These are phyloP conservation scores for Anisognathus igniventris DNA, from an alignment of 2,797 vertebrate genomes.

Conservation along the genomic window DNA sequence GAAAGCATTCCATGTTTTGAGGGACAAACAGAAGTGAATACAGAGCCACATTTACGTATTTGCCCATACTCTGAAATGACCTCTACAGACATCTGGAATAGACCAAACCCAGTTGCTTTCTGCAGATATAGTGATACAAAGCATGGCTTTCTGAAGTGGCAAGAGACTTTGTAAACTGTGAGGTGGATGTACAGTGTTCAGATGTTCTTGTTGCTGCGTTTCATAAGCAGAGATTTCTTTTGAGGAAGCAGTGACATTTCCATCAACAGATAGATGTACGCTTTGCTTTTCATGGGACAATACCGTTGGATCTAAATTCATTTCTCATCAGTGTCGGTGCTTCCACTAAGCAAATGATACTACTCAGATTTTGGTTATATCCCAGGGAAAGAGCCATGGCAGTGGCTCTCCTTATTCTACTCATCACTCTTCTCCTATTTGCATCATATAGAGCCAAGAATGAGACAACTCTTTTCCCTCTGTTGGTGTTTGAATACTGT, in stretches of 20 bases:
- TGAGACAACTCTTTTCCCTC: neutral
- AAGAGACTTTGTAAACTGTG: neutral
- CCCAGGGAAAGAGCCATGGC: neutral
- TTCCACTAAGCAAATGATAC: neutral
- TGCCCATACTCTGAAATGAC: neutral
- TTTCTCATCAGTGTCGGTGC: neutral
- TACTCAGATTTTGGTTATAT: neutral
- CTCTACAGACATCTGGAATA: neutral
- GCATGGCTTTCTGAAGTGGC: neutral
- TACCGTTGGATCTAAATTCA: neutral
- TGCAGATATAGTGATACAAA: neutral
- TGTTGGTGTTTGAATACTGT: neutral
- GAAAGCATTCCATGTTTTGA: neutral
- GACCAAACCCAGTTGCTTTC: neutral
- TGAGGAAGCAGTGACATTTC: neutral
- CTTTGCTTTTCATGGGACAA: neutral
- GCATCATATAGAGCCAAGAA: neutral
- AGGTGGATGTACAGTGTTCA: neutral
- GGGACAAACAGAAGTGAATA: neutral
- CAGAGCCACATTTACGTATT: neutral
- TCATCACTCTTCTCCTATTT: neutral
- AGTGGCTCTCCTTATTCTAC: neutral
- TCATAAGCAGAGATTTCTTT: neutral
- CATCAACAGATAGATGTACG: neutral
- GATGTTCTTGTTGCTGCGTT: neutral